Percentiles rank a stretch among this genome's conserved stretches.
phyloP scores from a whole-genome alignment of 2,888 invertebrate species.

The Flabesymbios commensalis region DNA sequence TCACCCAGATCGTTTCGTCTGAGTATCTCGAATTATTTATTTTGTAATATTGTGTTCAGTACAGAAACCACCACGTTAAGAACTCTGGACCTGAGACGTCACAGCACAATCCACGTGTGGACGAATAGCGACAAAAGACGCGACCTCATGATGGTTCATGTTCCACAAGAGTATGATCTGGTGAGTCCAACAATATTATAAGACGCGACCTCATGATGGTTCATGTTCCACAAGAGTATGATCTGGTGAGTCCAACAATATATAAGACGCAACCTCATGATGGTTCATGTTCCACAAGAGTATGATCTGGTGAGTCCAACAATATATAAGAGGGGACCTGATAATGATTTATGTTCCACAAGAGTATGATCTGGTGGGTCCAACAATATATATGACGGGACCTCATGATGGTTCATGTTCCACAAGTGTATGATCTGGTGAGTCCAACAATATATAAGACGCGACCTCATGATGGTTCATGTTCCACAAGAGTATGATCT shows the following conservation, averaged over 20 bases:
- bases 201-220: conserved; percentile 41
- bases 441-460: conserved; percentile 39
- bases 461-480: conserved; percentile 42
- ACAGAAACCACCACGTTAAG: too few relatives aligned
- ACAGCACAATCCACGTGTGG: conserved; percentile 35
- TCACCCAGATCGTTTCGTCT: too few relatives aligned
- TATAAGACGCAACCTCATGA: conserved; percentile 39
- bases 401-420: conserved; percentile 43
- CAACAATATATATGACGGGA: conserved; percentile 31
- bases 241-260: conserved; percentile 42
- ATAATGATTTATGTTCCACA: conserved; percentile 48
- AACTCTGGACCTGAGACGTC: conserved; percentile 37
- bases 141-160: conserved; percentile 42
- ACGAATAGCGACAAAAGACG: conserved; percentile 46
- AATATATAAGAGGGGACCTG: conserved; percentile 35
- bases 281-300: conserved; percentile 50
- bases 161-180: conserved; percentile 55
- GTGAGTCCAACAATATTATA: conserved; percentile 36
- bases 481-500: conserved; percentile 55
- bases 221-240: conserved; percentile 53
- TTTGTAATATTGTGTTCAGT: too few relatives aligned
- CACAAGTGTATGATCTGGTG: conserved; percentile 56
- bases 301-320: conserved; percentile 49
- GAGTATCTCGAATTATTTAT: too few relatives aligned
- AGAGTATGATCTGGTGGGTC: conserved; percentile 53